Conservation (phyloP, 64 coral and sea anemone genomes). For the Montipora efflorescens region DNA sequence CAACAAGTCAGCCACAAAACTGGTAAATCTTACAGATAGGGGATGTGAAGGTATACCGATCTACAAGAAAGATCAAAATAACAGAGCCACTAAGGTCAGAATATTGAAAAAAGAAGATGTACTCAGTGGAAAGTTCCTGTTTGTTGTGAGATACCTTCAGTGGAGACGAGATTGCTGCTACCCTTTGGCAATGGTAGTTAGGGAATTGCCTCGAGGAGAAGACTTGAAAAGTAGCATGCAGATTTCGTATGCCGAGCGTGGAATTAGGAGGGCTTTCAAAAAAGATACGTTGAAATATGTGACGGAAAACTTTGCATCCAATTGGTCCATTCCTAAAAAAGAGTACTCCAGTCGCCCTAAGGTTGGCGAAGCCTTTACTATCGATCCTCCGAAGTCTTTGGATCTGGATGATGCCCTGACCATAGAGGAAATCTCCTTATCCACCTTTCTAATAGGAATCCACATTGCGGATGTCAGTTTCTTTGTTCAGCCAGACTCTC, state of each 20-base stretch:
- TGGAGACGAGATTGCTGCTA: slow-evolving; percentile 59
- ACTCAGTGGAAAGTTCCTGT: slow-evolving; percentile 73
- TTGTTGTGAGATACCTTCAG: slow-evolving; percentile 75
- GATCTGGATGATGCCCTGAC: slow-evolving; percentile 91
- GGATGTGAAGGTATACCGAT: slow-evolving; percentile 42
- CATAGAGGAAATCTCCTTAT: slow-evolving; percentile 11
- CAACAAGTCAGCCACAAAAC: slow-evolving; percentile 80
- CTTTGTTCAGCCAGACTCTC: slow-evolving; percentile 66
- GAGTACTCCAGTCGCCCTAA: too few species aligned
- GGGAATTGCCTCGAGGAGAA: slow-evolving; percentile 41
- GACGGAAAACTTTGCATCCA: too few species aligned
- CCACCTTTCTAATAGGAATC: slow-evolving; percentile 62
- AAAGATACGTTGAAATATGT: too few species aligned
- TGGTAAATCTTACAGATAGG: slow-evolving; percentile 79
- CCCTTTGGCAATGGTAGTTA: slow-evolving; percentile 71
- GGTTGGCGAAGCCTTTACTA: slow-evolving; percentile 68
- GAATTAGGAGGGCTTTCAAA: neutral
- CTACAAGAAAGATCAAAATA: slow-evolving; percentile 39
- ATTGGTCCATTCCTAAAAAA: too few species aligned
- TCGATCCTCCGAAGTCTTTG: slow-evolving; percentile 78
- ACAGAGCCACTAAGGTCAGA: neutral
- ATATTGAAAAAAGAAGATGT: slow-evolving; percentile 61
- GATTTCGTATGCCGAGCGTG: slow-evolving; percentile 71
- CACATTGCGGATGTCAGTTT: slow-evolving; percentile 92
- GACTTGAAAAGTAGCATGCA: slow-evolving; percentile 53